phyloP scores from a whole-genome alignment of 2,113 vertebrate species.

The Dinomys branickii region DNA sequence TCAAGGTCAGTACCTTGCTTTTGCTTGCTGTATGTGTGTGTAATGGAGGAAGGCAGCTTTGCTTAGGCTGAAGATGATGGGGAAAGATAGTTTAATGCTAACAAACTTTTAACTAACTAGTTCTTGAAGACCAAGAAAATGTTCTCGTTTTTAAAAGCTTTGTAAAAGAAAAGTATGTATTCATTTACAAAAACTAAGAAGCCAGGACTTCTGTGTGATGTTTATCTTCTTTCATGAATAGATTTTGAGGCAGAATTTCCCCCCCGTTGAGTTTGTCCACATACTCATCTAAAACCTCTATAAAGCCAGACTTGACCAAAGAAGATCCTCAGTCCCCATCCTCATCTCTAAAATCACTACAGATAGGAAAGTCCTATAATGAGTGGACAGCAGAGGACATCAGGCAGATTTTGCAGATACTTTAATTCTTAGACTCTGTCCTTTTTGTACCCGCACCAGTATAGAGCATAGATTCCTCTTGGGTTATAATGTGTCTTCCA shows the following conservation, averaged over 20 bases:
- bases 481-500: not conserved
- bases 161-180: not conserved
- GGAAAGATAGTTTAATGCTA: not conserved
- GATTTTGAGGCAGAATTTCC: not conserved
- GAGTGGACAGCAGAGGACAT: not conserved
- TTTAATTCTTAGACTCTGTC: not conserved
- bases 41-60: not conserved
- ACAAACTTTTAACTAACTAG: not conserved
- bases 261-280: not conserved
- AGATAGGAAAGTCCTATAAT: fast-evolving
- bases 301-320: not conserved
- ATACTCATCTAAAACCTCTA: not conserved
- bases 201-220: not conserved
- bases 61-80: not conserved
- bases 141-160: not conserved
- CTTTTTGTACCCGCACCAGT: not conserved
- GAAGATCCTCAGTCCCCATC: too few species aligned
- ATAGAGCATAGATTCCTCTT: not conserved
- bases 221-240: not conserved
- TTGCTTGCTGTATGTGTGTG: not conserved
- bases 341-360: not conserved
- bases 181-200: not conserved
- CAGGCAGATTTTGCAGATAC: not conserved
- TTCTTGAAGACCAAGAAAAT: not conserved
- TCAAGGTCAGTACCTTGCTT: constrained; percentile 91